phyloP scores from a whole-genome alignment of 2,113 vertebrate genomes.

The Thunnus maccoyii region DNA sequence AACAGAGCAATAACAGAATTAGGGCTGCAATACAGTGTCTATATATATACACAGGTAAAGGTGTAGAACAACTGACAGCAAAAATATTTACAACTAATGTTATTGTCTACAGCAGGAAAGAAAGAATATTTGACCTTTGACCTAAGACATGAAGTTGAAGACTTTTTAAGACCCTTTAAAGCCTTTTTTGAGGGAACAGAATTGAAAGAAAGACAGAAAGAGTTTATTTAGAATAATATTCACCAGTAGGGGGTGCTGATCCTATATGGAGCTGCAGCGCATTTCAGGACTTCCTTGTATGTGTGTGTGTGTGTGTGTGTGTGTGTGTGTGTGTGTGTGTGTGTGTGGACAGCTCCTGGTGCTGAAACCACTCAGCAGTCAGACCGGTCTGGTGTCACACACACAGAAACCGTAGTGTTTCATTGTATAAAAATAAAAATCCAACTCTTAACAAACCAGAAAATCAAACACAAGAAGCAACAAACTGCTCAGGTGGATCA shows the following conservation, averaged over 20 bases:
- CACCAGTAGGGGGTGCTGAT: constrained; percentile 37
- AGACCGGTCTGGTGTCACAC: neutral
- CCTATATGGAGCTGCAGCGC: neutral
- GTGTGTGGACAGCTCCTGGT: constrained; percentile 57
- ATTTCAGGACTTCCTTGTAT: neutral
- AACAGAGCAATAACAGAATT: too few relatives aligned
- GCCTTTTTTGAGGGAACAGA: too few relatives aligned
- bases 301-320: constrained; percentile 39
- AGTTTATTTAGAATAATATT: neutral
- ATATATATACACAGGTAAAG: too few relatives aligned
- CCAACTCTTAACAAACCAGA: too few relatives aligned
- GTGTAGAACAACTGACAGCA: too few relatives aligned
- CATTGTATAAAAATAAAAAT: too few relatives aligned
- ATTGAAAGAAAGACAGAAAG: neutral
- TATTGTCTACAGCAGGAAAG: neutral
- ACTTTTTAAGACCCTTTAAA: too few relatives aligned
- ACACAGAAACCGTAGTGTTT: neutral
- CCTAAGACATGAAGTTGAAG: too few relatives aligned
- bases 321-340: constrained; percentile 35
- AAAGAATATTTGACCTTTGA: neutral
- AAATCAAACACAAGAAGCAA: too few relatives aligned
- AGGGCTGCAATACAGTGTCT: too few relatives aligned
- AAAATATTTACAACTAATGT: too few relatives aligned
- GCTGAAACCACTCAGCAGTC: constrained; percentile 54
- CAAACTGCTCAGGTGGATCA: neutral